Percentiles rank a stretch among this genome's conserved stretches.
Evolutionary conservation across 1,140 invertebrate genomes (phyloP).

Genomic region (Papilio glaucus): DNA sequence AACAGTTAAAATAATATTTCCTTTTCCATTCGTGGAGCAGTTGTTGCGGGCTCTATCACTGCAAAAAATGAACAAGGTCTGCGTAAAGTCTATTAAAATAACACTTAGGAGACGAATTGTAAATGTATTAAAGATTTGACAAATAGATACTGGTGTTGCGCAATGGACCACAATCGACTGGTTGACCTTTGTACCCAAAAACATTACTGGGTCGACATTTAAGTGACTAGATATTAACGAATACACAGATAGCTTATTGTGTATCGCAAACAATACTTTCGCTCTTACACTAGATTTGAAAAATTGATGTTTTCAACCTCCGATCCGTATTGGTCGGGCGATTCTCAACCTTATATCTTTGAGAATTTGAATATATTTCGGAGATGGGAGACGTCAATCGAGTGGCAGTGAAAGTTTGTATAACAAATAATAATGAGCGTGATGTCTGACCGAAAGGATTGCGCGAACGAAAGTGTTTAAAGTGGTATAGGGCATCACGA

Average conservation of each 20-base stretch:
- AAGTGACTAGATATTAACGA: slow-evolving; percentile 36
- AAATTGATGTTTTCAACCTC: slow-evolving; percentile 47
- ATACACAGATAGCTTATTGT: slow-evolving; percentile 48
- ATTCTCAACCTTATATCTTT: slow-evolving; percentile 17
- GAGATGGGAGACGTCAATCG: slow-evolving; percentile 32
- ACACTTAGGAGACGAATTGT: neutral
- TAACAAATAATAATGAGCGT: slow-evolving; percentile 48
- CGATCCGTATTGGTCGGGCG: neutral
- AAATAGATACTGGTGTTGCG: slow-evolving; percentile 17
- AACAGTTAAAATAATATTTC: no score
- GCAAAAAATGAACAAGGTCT: no score
- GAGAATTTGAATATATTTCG: slow-evolving; percentile 3
- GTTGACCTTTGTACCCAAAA: slow-evolving; percentile 28
- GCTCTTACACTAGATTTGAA: slow-evolving; percentile 55
- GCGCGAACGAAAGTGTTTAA: slow-evolving; percentile 49
- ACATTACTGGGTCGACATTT: slow-evolving; percentile 28
- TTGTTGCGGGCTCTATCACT: no score
- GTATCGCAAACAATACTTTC: slow-evolving; percentile 55
- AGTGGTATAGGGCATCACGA: neutral
- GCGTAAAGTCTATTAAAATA: neutral
- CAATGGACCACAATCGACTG: slow-evolving; percentile 6
- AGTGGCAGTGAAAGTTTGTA: slow-evolving; percentile 55
- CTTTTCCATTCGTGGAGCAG: no score
- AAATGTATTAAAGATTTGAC: neutral
- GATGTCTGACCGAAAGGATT: slow-evolving; percentile 46